A percentile compares a stretch with the other conserved stretches of the same genome.
Conservation (phyloP, 2,888 invertebrate species). For the Phrixothrix hirtus region DNA sequence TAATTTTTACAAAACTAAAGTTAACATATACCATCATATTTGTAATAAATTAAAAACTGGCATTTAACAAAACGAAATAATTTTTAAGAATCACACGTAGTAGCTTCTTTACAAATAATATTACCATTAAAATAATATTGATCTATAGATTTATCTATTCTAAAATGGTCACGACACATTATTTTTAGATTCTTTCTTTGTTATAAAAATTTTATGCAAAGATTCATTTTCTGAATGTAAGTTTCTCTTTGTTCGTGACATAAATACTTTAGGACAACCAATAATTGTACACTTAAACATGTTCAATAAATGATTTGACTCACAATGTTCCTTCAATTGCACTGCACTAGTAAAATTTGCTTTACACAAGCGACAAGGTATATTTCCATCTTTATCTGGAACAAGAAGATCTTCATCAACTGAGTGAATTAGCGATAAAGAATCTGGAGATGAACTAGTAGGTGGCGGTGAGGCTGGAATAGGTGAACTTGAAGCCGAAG, state of each 20-base stretch:
- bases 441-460: slow-evolving; percentile 37
- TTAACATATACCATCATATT: slow-evolving; percentile 22
- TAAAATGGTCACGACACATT: slow-evolving; percentile 53
- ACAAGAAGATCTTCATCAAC: slow-evolving; percentile 70
- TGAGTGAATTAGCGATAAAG: slow-evolving; percentile 59
- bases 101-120: slow-evolving; percentile 39
- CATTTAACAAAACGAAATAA: slow-evolving; percentile 49
- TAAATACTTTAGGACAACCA: slow-evolving; percentile 78
- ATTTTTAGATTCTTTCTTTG: slow-evolving; percentile 48
- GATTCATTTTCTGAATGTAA: slow-evolving; percentile 73
- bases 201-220: slow-evolving; percentile 56
- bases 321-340: slow-evolving; percentile 73
- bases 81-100: slow-evolving; percentile 51
- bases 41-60: slow-evolving; percentile 51
- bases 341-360: slow-evolving; percentile 65
- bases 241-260: slow-evolving; percentile 77
- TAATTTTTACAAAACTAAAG: slow-evolving; percentile 18
- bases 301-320: slow-evolving; percentile 68
- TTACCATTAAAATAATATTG: slow-evolving; percentile 56
- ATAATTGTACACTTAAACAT: slow-evolving; percentile 75
- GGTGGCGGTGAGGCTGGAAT: slow-evolving; percentile 59
- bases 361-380: slow-evolving; percentile 72
- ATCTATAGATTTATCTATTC: slow-evolving; percentile 48
- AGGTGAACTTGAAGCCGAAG: slow-evolving; percentile 61
- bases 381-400: slow-evolving; percentile 67